phyloP scores from a whole-genome alignment of 2,797 vertebrate species.

The Eulemur albifrons region DNA sequence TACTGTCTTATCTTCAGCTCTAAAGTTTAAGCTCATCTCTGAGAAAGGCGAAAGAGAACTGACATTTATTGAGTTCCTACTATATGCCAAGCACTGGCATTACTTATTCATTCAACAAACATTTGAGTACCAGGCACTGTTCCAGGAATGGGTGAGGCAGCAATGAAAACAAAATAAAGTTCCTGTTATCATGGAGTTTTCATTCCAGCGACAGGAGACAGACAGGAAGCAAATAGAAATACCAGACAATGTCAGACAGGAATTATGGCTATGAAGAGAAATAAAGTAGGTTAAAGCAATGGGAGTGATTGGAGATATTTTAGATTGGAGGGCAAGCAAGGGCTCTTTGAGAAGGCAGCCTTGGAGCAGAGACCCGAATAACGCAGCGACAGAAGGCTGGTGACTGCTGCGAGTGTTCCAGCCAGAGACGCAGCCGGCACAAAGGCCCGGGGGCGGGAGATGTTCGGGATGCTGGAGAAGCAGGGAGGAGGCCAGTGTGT shows the following conservation, averaged over 20 bases:
- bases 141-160: background rate
- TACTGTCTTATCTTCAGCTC: slow-evolving; percentile 13
- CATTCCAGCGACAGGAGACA: background rate
- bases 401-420: background rate
- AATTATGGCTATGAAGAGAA: background rate
- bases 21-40: slow-evolving; percentile 33
- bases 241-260: background rate
- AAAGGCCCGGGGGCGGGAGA: background rate
- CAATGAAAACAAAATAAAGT: background rate
- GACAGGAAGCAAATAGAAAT: background rate
- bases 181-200: background rate
- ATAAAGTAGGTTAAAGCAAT: background rate
- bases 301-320: background rate
- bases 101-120: background rate
- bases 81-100: background rate
- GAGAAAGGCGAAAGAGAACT: background rate
- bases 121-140: background rate
- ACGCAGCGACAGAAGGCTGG: background rate
- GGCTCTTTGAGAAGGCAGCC: background rate
- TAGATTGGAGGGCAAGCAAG: background rate
- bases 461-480: background rate
- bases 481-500: accelerated
- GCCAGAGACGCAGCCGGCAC: background rate
- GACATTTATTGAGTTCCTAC: slow-evolving; percentile 9
- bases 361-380: background rate